Conservation (phyloP, 2,113 vertebrate species). For the Plestiodon gilberti region DNA sequence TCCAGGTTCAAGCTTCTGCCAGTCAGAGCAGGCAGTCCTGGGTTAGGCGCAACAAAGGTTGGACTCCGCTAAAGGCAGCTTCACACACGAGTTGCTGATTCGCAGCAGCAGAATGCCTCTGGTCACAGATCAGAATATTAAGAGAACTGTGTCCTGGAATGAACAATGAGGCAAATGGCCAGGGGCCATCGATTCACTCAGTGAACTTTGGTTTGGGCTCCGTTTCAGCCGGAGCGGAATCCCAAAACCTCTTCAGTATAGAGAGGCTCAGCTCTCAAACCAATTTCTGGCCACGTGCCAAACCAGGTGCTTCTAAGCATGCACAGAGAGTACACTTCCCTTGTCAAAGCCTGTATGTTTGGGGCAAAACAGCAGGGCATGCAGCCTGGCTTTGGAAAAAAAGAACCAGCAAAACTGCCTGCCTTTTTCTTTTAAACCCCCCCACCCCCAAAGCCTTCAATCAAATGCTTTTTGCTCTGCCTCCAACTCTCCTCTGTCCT, state of each 20-base stretch:
- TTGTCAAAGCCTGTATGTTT: not conserved
- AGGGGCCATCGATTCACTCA: too few species aligned
- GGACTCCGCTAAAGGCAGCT: too few species aligned
- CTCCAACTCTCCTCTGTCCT: constrained; percentile 5
- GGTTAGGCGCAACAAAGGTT: too few species aligned
- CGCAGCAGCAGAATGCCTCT: not conserved
- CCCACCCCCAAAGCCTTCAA: too few species aligned
- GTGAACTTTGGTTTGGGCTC: not conserved
- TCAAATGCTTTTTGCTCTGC: too few species aligned
- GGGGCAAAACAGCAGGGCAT: not conserved
- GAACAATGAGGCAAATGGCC: too few species aligned
- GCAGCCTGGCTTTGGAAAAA: not conserved
- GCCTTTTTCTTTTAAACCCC: not conserved
- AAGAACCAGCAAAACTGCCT: not conserved
- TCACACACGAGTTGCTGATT: not conserved
- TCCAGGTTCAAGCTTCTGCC: too few species aligned
- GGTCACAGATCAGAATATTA: not conserved
- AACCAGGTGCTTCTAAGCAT: not conserved
- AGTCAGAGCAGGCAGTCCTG: too few species aligned
- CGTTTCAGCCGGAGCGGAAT: too few species aligned
- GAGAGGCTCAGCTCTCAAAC: too few species aligned
- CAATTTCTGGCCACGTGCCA: too few species aligned
- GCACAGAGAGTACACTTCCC: not conserved
- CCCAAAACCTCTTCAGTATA: too few species aligned
- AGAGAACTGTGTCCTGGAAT: not conserved